Percentiles rank a stretch among this genome's conserved stretches.
phyloP scores from a whole-genome alignment of 2,888 invertebrate genomes.

The Eupithecia tripunctaria region DNA sequence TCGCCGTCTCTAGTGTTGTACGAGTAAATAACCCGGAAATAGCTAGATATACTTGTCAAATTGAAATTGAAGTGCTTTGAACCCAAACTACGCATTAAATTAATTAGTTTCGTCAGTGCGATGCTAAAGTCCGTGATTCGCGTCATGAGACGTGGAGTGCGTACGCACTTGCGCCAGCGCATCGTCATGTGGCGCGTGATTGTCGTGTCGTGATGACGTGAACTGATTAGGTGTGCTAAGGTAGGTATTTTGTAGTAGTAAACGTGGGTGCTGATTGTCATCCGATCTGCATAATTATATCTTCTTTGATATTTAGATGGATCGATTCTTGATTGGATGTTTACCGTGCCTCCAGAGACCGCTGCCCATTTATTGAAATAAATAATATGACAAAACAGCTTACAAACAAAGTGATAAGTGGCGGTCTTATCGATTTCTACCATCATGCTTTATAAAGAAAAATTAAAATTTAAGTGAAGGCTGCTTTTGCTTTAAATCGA shows the following conservation, averaged over 20 bases:
- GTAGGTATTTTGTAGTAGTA: neutral
- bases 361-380: too few species aligned
- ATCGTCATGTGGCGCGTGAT: slow-evolving; percentile 54
- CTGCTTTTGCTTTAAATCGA: neutral
- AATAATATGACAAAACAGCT: too few species aligned
- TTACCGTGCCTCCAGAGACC: too few species aligned
- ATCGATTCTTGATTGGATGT: too few species aligned
- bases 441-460: neutral
- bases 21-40: neutral
- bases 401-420: too few species aligned
- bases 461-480: neutral
- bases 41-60: neutral
- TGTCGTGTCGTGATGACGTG: slow-evolving; percentile 21
- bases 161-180: slow-evolving; percentile 51
- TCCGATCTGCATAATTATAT: neutral
- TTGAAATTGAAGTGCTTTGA: neutral
- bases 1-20: too few species aligned
- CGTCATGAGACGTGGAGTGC: slow-evolving; percentile 50
- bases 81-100: neutral
- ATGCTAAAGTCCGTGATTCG: slow-evolving; percentile 32
- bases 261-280: neutral
- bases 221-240: neutral
- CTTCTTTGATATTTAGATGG: neutral
- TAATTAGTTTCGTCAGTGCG: slow-evolving; percentile 12
- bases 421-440: too few species aligned